Conservation (phyloP, 2,113 vertebrate genomes). For the Falcunculus frontatus region DNA sequence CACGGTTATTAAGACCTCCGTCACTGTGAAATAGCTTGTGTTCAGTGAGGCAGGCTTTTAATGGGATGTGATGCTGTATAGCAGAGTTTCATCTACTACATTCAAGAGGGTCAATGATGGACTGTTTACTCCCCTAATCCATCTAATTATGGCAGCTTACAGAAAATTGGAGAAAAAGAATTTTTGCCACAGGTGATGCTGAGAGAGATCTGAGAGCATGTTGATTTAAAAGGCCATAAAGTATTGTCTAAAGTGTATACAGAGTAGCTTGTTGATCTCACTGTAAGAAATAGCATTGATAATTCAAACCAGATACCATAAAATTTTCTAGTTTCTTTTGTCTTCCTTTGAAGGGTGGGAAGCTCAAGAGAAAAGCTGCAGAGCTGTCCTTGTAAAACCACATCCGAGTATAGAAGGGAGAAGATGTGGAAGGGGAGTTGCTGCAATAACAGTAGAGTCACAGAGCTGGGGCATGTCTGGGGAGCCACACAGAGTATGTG, state of each 20-base stretch:
- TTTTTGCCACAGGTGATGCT: background rate
- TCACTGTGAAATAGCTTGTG: slow-evolving; percentile 59
- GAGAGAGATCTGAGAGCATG: background rate
- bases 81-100: slow-evolving; percentile 40
- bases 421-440: background rate
- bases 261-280: background rate
- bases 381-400: background rate
- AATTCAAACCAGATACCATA: background rate
- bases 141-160: slow-evolving; percentile 40
- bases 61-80: slow-evolving; percentile 30
- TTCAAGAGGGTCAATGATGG: slow-evolving; percentile 8
- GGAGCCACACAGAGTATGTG: background rate
- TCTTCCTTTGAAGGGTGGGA: background rate
- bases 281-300: background rate
- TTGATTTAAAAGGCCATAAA: slow-evolving; percentile 27
- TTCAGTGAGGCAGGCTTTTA: slow-evolving; percentile 38
- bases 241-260: background rate
- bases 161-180: slow-evolving; percentile 25
- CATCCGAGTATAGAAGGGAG: background rate
- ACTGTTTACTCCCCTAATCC: slow-evolving; percentile 41
- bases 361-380: background rate
- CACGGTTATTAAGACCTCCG: slow-evolving; percentile 30
- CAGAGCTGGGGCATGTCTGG: background rate
- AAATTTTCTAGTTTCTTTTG: background rate
- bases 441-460: background rate